phyloP scores from a whole-genome alignment of 2,113 vertebrate genomes.

The Boulengeromyrus knoepffleri region DNA sequence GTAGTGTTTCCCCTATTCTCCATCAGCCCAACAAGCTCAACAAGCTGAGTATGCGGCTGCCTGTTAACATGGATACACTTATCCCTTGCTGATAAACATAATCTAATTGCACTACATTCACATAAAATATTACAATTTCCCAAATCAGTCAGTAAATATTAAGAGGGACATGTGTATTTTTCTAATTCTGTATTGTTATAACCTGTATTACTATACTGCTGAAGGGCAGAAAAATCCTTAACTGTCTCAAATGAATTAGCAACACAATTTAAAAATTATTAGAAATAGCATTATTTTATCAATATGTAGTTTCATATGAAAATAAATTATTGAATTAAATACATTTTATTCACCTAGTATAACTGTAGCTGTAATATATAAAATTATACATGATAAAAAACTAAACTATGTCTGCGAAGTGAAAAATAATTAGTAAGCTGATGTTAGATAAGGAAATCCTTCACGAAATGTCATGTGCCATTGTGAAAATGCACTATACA shows the following conservation, averaged over 20 bases:
- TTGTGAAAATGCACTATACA: neutral
- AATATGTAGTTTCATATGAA: neutral
- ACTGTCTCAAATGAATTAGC: neutral
- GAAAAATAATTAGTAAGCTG: neutral
- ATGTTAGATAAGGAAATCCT: neutral
- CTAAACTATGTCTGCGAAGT: neutral
- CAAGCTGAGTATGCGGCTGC: no score
- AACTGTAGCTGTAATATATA: neutral
- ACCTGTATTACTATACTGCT: neutral
- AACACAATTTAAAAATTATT: neutral
- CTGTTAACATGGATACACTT: neutral
- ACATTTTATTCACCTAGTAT: neutral
- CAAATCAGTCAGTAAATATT: neutral
- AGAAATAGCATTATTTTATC: neutral
- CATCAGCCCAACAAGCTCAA: no score
- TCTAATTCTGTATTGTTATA: neutral
- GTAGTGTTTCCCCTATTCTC: no score
- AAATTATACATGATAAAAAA: neutral
- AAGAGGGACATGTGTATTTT: neutral
- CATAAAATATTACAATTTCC: neutral
- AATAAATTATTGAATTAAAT: neutral
- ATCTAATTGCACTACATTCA: neutral
- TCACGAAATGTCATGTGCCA: neutral
- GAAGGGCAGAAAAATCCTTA: neutral
- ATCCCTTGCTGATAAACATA: neutral